Base-by-base conservation (phyloP, 2,113 vertebrate genomes). In the Tetrao urogallus region DNA sequence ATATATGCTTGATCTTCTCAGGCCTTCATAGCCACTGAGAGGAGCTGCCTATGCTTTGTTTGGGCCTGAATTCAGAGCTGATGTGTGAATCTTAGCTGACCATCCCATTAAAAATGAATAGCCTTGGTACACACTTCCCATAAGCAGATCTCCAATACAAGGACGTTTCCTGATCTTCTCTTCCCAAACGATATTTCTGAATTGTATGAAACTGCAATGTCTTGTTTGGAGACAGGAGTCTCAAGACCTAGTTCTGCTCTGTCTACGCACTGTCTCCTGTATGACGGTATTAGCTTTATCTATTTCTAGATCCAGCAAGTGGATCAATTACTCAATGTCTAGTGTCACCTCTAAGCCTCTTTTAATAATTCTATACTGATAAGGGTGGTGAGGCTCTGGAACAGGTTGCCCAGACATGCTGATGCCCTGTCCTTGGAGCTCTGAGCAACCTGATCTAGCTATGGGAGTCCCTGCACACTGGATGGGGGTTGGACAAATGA, bases 61-160 rank as follows among this genome's bases (percentile, higher is more conserved):
- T 5, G 36, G 65, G 73, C 10, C 32, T 34, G 19, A 38, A 63
- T 54, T 52, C 14, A 6, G 28, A 66, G 14, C 45, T 34, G 43
- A 19, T 13, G 5, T 28, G 19, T 21, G 74, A 60, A 1, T 4
- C 15, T 50, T 28, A 65, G 21, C 7, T 30, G 11, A 15, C 5
- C 18, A 18, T 4, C 11, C 14, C 43, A 42, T 4, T 11, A 45
- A 64, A 70, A 54, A 67, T 11, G 6, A 70, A 71, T 2, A 63
- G 63, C 7, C 14, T 21, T 58, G n/a, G 11, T 9, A 40, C 2
- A 7, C 24, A 40, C 21, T 79, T 87, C 25, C 34, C n/a, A n/a
- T 1, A 21, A 2, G 0, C 24, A 66, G 9, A 58, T 13, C 27
- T 75, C 57, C n/a, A 74, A 47, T 61, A 66, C 0, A 0, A 11